Conservation (phyloP, 2,888 invertebrate genomes). For the Leucozona laternaria region DNA sequence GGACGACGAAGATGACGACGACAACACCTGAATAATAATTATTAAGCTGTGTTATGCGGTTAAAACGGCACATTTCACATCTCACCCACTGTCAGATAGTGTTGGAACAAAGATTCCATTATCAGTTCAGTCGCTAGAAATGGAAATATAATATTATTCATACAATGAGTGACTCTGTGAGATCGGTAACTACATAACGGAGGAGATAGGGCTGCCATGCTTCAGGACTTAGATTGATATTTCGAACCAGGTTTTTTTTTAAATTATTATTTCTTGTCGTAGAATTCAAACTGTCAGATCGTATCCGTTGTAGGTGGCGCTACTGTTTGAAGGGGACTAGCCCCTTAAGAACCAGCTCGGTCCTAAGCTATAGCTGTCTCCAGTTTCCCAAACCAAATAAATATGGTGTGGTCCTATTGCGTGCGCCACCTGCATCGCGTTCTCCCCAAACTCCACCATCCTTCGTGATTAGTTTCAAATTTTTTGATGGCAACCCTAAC, state of each 20-base stretch:
- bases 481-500: neutral
- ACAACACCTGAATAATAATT: constrained; percentile 66
- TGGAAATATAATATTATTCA: constrained; percentile 8
- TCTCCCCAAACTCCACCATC: no score
- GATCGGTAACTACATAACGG: neutral
- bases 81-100: constrained; percentile 62
- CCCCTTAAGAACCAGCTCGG: no score
- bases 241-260: no score
- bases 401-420: no score
- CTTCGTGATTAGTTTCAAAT: neutral
- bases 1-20: constrained; percentile 13
- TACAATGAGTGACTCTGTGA: constrained; percentile 42
- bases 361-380: no score
- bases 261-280: neutral
- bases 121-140: constrained; percentile 52
- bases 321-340: no score
- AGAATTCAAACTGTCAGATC: neutral
- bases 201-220: neutral
- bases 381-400: no score
- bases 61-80: constrained; percentile 73
- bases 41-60: constrained; percentile 59
- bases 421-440: no score
- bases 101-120: constrained; percentile 65
- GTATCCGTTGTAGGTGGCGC: no score
- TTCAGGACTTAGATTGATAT: neutral